Percentiles rank a stretch among this genome's conserved stretches.
Conservation (phyloP, 2,113 vertebrate genomes). For the Oophaga pumilio region DNA sequence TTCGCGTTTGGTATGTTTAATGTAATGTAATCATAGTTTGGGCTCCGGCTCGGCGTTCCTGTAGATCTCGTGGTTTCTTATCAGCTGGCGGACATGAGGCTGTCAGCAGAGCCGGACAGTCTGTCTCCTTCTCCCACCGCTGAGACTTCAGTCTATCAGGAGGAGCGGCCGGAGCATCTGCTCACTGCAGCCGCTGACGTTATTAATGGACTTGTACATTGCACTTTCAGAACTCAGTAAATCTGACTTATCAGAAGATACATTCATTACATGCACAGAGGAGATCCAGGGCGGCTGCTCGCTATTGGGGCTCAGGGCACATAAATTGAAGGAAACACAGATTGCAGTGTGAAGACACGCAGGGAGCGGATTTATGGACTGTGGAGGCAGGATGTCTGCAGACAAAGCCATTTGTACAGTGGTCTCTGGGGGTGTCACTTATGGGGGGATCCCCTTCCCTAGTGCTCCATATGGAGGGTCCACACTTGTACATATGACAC, state of each 20-base stretch:
- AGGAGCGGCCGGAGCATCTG: constrained; percentile 30
- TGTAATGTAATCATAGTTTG: constrained; percentile 17
- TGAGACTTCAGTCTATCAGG: constrained; percentile 23
- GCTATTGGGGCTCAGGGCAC: not conserved
- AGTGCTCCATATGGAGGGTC: not conserved
- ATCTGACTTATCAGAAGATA: constrained; percentile 33
- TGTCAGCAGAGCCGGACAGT: constrained; percentile 53
- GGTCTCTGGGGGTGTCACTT: not conserved
- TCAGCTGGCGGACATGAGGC: constrained; percentile 34
- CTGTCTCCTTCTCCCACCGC: constrained; percentile 54
- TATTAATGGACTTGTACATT: constrained; percentile 40
- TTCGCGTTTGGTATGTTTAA: constrained; percentile 4
- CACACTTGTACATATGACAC: too few species aligned
- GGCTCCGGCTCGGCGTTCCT: not conserved
- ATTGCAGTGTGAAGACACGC: not conserved
- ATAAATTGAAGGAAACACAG: constrained; percentile 10
- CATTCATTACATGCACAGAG: not conserved
- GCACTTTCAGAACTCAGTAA: constrained; percentile 30
- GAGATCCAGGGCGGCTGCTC: not conserved
- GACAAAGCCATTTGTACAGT: not conserved
- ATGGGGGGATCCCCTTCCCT: not conserved
- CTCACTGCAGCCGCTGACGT: constrained; percentile 3
- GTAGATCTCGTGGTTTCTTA: constrained; percentile 34
- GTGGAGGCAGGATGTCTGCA: constrained; percentile 10
- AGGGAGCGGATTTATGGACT: not conserved